Evolutionary conservation across 2,113 vertebrate species (phyloP), one percentile per base, ranked within the genome.

Genomic region (Bujurquina vittata): DNA sequence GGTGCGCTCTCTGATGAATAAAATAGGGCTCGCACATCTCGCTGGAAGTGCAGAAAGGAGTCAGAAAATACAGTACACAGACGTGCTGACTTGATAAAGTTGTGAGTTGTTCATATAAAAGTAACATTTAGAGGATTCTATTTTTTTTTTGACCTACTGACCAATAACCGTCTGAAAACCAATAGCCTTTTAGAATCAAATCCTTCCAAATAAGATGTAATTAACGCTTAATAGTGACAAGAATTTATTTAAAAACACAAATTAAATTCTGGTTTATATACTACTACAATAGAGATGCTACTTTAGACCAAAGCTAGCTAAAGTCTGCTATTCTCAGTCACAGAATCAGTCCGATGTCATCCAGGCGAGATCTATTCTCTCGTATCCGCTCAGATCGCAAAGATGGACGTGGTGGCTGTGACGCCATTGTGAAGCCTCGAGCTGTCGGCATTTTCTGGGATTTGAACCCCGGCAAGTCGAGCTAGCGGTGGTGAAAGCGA

Each of bases 261-360:
- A 73, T 29, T 6, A 76, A 59, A 80, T 11, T 57, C 59, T 81
- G 10, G 49, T 80, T 59, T 74, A 35, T 63, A 15, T 62, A 10
- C 31, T 78, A 81, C 57, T 4, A 85, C 61, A 49, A 52, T 40
- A 84, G 72, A 67, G 61, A 84, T 62, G 74, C 52, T 49, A 77
- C 23, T 75, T 88, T 80, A 87, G 84, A 92, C 88, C 92, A 92
- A 94, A 94, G 87, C 43, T n/a, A 84, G 79, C 61, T 55, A 79
- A 63, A 73, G 20, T 43, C n/a, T 81, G 73, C 22, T 61, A 29
- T 22, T 46, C n/a, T 49, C 63, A 22, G 11, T 52, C 54, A 46
- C 33, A 29, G 54, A 63, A 23, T 14, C 7, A 9, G 29, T 35
- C 10, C 1, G 18, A 37, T 1, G 63, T 77, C 75, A 87, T 88